Evolutionary conservation across 2,113 vertebrate species (phyloP), one percentile per base, ranked within the genome.

Genomic region (Jaculus jaculus): DNA sequence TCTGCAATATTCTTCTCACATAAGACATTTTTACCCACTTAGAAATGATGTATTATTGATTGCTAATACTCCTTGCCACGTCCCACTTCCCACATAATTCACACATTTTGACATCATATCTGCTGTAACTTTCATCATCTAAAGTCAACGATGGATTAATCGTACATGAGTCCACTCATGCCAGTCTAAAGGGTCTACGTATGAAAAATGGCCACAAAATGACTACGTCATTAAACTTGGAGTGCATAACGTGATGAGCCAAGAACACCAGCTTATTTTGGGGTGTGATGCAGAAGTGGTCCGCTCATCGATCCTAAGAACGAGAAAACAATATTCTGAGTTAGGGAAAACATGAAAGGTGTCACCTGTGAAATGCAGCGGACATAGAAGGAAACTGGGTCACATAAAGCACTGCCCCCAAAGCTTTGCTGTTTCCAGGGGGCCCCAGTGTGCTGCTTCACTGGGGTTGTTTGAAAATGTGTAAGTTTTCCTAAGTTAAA

Each of bases 101-200:
- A 63, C 0, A 18, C n/a, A 94, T 60, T 96, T 82, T 90, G 51
- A 69, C 34, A 85, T 84, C 84, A 21, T 54, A 26, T 26, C 73
- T 72, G 93, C 16, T 24, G 84, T 2, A 94, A 74, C 81, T 90
- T 79, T 80, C 87, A 13, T 20, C 61, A 93, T 86, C 37, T 88
- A 61, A 54, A 96, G 85, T 15, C 23, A 87, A 75, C 39, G 87
- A 87, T 61, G 68, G 54, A 91, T 72, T 80, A 93, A 94, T 92
- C 87, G 51, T 39, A 73, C 26, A 90, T 3, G 73, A 95, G 28
- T 3, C 79, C 51, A 66, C 63, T 85, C 26, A 90, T 54, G 12
- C 17, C 23, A 65, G 34, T 82, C 85, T 94, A 84, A 91, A 85
- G n/a, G 73, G 81, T 21, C 58, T 78, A n/a, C n/a, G n/a, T n/a